A percentile compares a stretch with the other conserved stretches of the same genome.
These are phyloP conservation scores for Limnephilus rhombicus DNA, from an alignment of 2,888 invertebrate species.

Conservation along the genomic window DNA sequence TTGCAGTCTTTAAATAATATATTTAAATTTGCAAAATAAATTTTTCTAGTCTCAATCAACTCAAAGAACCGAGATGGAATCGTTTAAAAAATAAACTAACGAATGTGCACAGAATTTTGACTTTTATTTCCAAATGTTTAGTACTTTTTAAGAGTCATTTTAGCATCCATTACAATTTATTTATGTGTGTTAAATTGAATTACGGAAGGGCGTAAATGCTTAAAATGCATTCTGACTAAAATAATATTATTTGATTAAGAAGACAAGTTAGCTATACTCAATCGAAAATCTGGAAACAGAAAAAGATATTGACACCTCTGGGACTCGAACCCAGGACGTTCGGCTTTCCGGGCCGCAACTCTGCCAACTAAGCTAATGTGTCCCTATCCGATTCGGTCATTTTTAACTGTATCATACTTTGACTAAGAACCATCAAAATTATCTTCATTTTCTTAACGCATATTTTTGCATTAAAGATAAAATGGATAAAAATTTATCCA, in stretches of 20 bases:
- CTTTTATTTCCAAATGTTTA: not conserved
- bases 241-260: not conserved
- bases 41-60: not conserved
- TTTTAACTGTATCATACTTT: no score
- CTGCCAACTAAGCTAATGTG: no score
- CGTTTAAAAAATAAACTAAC: not conserved
- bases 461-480: no score
- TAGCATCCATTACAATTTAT: not conserved
- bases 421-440: no score
- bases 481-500: no score
- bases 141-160: not conserved
- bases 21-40: not conserved
- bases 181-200: not conserved
- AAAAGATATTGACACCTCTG: no score
- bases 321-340: no score
- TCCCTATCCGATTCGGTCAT: no score
- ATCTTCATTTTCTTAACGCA: no score
- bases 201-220: not conserved
- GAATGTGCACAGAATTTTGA: not conserved
- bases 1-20: not conserved
- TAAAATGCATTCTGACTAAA: not conserved
- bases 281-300: no score
- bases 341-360: no score
- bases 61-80: not conserved
- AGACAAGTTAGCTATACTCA: no score